Percentiles rank a stretch among this genome's conserved stretches.
phyloP scores from a whole-genome alignment of 1,140 invertebrate species.

The Calosoma granatense region DNA sequence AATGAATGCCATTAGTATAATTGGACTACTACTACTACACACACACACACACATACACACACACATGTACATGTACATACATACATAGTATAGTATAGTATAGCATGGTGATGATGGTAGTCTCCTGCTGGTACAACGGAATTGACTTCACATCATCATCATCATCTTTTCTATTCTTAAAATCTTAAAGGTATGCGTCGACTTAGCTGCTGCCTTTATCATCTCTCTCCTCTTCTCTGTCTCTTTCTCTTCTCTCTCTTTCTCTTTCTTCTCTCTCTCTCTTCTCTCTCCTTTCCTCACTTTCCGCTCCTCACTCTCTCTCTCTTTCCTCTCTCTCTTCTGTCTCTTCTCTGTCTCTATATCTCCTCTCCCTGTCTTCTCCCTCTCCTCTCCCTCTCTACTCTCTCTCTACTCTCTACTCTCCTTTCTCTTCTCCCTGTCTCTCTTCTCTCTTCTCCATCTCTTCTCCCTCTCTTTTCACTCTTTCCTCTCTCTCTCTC shows the following conservation, averaged over 20 bases:
- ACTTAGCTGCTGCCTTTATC: too few relatives aligned
- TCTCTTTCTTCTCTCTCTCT: conserved; percentile 3
- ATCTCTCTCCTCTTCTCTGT: conserved; percentile 14
- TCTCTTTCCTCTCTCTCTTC: not conserved
- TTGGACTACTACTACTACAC: not conserved
- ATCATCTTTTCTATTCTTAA: too few relatives aligned
- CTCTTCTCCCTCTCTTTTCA: too few relatives aligned
- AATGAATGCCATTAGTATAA: not conserved
- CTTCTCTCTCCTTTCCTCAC: not conserved
- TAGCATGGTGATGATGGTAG: too few relatives aligned
- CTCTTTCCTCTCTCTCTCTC: not conserved
- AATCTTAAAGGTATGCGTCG: too few relatives aligned
- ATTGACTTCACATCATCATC: too few relatives aligned
- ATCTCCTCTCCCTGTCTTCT: not conserved
- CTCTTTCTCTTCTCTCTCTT: conserved; percentile 9
- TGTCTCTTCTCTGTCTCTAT: conserved; percentile 6
- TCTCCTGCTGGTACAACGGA: too few relatives aligned
- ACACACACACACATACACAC: too few relatives aligned
- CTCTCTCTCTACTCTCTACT: not conserved
- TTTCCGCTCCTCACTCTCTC: not conserved
- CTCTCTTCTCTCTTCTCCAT: conserved; percentile 4
- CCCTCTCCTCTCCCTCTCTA: not conserved
- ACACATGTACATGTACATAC: too few relatives aligned
- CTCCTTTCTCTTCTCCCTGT: not conserved
- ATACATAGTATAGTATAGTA: too few relatives aligned